Base-by-base conservation (phyloP, 2,888 invertebrate species). In the Ennomos erosarius region DNA sequence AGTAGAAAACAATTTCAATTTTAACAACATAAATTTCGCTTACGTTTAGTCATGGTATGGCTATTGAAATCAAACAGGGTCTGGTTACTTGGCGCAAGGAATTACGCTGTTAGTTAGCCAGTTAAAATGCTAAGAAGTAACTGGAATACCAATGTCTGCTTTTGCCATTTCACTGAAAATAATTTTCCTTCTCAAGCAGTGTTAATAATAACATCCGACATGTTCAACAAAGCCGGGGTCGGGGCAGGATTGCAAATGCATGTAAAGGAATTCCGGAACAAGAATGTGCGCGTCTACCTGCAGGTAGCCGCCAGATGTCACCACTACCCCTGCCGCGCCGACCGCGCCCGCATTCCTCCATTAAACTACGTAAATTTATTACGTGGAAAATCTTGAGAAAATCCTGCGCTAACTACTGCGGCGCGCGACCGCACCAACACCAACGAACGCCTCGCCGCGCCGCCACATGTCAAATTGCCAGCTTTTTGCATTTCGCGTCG, bases 331-430 rank as follows among this genome's bases (percentile, higher is more conserved):
- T 68, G 71, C 71, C 71, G 56, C 64, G 73, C 70, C 60, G 26
- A 43, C 10, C 26, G 26, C 44, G 38, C 53, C 44, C 75, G 75
- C 82, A 79, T 82, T 76, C 84, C 80, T 68, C 71, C 76, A 78
- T 79, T 74, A 75, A 82, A 82, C 78, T 77, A 78, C 82, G 86
- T 85, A 86, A 90, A 90, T 87, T 87, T 85, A 85, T 88, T 90
- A 88, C 85, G 81, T 82, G 87, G 89, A 90, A 90, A 90, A 90
- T 85, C 83, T 80, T 16, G 81, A 87, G 90, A 87, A 90, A 90
- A 90, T 84, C 78, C 75, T 82, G 71, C 76, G 77, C 74, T 82
- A 88, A 87, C 76, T 81, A 82, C 76, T 68, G 65, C 68, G 65
- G 75, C 76, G 76, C 78, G 79, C 81, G 78, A 79, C 79, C 77